Conservation (phyloP, 2,113 vertebrate species). For the Helogale parvula region DNA sequence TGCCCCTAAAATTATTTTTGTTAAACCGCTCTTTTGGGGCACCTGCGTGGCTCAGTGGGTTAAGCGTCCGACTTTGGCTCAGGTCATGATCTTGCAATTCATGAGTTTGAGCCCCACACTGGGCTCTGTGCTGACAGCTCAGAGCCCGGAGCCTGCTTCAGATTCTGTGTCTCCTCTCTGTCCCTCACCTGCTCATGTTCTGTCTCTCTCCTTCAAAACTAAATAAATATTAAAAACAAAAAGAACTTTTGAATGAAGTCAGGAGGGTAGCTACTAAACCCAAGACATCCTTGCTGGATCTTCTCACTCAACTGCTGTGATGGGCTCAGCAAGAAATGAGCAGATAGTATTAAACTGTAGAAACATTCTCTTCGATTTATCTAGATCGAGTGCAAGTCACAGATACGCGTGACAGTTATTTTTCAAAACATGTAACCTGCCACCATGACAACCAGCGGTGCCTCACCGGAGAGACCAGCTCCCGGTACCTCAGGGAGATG, state of each 20-base stretch:
- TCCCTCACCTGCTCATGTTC: too few relatives aligned
- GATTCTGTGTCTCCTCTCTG: too few relatives aligned
- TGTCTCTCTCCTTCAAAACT: too few relatives aligned
- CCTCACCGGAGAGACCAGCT: conserved; percentile 14
- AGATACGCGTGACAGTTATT: conserved; percentile 12
- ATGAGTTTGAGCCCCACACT: too few relatives aligned
- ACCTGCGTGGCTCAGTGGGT: too few relatives aligned
- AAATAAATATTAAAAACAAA: not conserved
- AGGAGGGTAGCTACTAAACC: not conserved
- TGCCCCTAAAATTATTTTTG: not conserved
- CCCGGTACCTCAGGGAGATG: not conserved
- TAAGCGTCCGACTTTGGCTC: too few relatives aligned
- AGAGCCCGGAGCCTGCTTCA: too few relatives aligned
- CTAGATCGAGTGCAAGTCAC: not conserved
- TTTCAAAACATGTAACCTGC: conserved; percentile 24
- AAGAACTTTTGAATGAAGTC: not conserved
- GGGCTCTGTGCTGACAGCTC: too few relatives aligned
- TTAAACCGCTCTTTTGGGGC: not conserved
- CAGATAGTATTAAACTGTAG: not conserved
- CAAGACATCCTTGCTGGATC: not conserved
- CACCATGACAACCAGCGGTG: conserved; percentile 33
- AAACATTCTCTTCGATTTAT: conserved; percentile 48
- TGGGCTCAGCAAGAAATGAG: conserved; percentile 25
- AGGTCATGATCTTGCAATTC: too few relatives aligned
- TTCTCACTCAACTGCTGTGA: not conserved